Percentiles rank a stretch among this genome's conserved stretches.
Evolutionary conservation across 35 echinoderm and acorn worm genomes (phyloP).

Genomic region (Heliocidaris erythrogramma): DNA sequence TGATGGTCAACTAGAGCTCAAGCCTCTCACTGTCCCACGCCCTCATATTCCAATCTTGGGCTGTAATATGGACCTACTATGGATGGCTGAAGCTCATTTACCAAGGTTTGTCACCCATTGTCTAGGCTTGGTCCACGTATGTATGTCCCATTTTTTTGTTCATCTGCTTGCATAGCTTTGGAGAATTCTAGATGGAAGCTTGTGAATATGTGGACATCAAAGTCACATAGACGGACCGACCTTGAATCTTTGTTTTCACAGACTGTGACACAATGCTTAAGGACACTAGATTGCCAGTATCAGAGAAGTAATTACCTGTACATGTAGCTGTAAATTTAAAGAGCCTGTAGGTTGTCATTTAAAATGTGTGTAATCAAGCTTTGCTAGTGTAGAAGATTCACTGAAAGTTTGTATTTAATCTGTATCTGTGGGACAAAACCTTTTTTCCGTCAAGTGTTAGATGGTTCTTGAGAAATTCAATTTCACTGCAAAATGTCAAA

Average conservation of each 20-base stretch:
- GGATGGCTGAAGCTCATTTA: conserved; percentile 91
- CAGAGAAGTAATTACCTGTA: not conserved
- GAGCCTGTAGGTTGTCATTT: not conserved
- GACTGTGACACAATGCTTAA: not conserved
- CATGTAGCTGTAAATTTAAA: too few relatives aligned
- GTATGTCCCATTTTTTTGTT: not conserved
- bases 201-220: too few relatives aligned
- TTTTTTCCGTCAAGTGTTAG: too few relatives aligned
- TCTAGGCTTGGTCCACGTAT: not conserved
- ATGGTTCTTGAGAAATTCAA: too few relatives aligned
- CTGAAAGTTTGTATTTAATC: too few relatives aligned
- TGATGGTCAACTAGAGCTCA: conserved; percentile 61
- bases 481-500: not conserved
- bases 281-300: not conserved
- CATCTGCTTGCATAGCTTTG: too few relatives aligned
- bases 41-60: conserved; percentile 83
- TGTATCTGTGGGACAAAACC: too few relatives aligned
- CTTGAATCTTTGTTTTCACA: not conserved
- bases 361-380: not conserved
- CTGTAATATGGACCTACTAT: conserved; percentile 87
- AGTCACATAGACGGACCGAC: not conserved
- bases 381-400: not conserved
- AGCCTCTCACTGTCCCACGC: conserved; percentile 57
- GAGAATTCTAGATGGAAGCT: too few relatives aligned
- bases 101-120: conserved; percentile 64